Base-by-base conservation (phyloP, 2,113 vertebrate genomes). In the Balaeniceps rex region DNA sequence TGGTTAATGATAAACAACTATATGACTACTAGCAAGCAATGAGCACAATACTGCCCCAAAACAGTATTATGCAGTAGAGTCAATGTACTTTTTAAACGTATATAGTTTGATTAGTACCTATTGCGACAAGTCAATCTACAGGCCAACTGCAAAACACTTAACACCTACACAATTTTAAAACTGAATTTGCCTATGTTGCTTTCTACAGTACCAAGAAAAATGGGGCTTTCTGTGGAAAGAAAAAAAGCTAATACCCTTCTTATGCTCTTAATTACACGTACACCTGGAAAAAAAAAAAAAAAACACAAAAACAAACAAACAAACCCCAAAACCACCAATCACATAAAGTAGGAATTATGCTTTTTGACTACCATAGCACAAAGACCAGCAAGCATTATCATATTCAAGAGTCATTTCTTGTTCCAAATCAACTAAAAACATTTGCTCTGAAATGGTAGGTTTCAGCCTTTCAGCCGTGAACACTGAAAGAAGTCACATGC, bases 201-300 rank as follows among this genome's bases (percentile, higher is more conserved):
- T 82, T 57, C n/a, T 12, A 31, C 1, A 55, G 9, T 10, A 78
- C 11, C 38, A 49, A 52, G 51, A 60, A 87, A 87, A 94, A 42
- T 0, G 1, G 1, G 7, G 4, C 3, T 64, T 89, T 75, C 25
- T 14, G 5, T 12, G 26, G 33, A 47, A 71, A 89, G 28, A 28
- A 26, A 61, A 33, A 52, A 51, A 58, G 5, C 8, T 14, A 49
- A 54, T 15, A 44, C 2, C 12, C 9, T n/a, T 71, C 58, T 76
- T 14, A 42, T 0, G 1, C 15, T 51, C 44, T 47, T n/a, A 64
- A 46, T 23, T 77, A 81, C 29, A 54, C 0, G 0, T 5, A 40
- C 4, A 12, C 4, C 52, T 68, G 33, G 19, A 79, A 63, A 46
- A 46, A 46, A 46, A 46, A 46, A 44, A 44, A 15, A 44, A 44